A percentile compares a stretch with the other conserved stretches of the same genome.
These are phyloP conservation scores for Lymantria dispar DNA, from an alignment of 2,888 invertebrate species.

Conservation along the genomic window DNA sequence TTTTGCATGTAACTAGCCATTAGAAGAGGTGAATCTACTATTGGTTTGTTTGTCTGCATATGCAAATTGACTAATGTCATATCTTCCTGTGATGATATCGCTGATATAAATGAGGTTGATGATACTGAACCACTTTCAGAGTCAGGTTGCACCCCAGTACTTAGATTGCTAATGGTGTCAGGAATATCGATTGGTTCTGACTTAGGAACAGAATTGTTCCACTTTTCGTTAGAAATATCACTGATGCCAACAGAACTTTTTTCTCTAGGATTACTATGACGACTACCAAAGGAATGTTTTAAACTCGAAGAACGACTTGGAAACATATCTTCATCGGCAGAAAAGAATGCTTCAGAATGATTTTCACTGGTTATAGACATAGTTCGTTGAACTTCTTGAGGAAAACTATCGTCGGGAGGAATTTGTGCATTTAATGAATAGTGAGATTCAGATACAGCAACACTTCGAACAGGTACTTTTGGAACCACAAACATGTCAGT, in stretches of 20 bases:
- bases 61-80: constrained; percentile 95
- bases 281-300: constrained; percentile 83
- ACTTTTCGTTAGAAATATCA: constrained; percentile 66
- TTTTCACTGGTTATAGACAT: constrained; percentile 95
- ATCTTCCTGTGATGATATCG: constrained; percentile 96
- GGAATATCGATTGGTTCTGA: constrained; percentile 60
- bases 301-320: constrained; percentile 87
- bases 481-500: constrained; percentile 61
- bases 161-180: constrained; percentile 68
- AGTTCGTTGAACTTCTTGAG: constrained; percentile 89
- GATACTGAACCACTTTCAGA: constrained; percentile 92
- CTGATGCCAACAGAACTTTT: constrained; percentile 83
- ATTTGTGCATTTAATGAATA: constrained; percentile 84
- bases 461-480: constrained; percentile 70
- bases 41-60: constrained; percentile 95
- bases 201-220: constrained; percentile 62
- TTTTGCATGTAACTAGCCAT: constrained; percentile 98
- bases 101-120: constrained; percentile 93
- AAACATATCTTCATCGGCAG: constrained; percentile 94
- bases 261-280: constrained; percentile 68
- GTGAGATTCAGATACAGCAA: constrained; percentile 85
- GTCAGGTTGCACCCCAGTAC: constrained; percentile 79
- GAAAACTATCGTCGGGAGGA: constrained; percentile 82
- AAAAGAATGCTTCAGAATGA: constrained; percentile 95
- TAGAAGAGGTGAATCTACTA: constrained; percentile 95